These are phyloP conservation scores for Nerophis lumbriciformis DNA, from an alignment of 2,113 vertebrate species.

Conservation along the genomic window DNA sequence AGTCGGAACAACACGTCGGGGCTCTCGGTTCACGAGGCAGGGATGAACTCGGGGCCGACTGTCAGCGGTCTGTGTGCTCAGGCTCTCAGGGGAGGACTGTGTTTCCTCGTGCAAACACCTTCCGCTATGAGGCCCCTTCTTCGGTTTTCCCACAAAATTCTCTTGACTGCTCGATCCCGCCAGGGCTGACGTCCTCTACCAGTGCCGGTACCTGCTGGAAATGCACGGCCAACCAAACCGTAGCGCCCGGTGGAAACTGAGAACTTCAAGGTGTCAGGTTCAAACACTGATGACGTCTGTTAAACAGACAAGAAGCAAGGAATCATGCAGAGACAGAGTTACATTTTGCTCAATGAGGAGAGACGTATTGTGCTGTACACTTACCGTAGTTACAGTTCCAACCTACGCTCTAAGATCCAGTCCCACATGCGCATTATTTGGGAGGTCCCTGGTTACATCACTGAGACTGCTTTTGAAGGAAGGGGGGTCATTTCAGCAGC, in stretches of 20 bases:
- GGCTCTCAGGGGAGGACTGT: conserved; percentile 58
- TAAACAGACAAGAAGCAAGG: no score
- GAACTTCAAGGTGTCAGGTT: no score
- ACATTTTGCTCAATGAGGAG: no score
- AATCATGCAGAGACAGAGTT: no score
- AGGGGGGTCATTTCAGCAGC: no score
- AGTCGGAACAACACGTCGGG: conserved; percentile 34
- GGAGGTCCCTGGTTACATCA: no score
- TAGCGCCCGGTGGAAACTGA: background rate
- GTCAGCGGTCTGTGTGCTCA: conserved; percentile 51
- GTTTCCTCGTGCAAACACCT: conserved; percentile 69
- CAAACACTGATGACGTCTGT: no score
- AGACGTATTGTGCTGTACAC: no score
- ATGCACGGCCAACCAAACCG: background rate
- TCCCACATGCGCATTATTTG: no score
- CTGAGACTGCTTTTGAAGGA: no score
- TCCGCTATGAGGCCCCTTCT: conserved; percentile 48
- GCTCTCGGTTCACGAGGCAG: conserved; percentile 41
- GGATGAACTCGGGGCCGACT: conserved; percentile 46
- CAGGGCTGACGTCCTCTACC: conserved; percentile 2
- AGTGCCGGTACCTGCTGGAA: conserved; percentile 7
- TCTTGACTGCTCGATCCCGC: background rate
- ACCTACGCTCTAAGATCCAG: no score
- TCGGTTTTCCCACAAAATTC: conserved; percentile 70
- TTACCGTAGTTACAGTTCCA: no score